Percentiles rank a stretch among this genome's conserved stretches.
Evolutionary conservation across 2,888 invertebrate species (phyloP).

Genomic region (Malacosoma neustria): DNA sequence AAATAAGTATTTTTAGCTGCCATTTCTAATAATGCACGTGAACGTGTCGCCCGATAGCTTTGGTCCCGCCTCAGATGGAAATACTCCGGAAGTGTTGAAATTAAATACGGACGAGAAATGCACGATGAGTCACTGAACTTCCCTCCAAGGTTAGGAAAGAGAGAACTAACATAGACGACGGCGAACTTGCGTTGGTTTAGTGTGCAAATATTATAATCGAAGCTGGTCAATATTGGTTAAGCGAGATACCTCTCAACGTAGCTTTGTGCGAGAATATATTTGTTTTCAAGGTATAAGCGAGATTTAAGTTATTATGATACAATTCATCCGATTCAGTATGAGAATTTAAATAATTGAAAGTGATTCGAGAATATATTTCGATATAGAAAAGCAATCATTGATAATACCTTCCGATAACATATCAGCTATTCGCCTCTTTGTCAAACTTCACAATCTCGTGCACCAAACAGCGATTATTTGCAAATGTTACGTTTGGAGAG

Average conservation of each 20-base stretch:
- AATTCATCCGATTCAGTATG: too few relatives aligned
- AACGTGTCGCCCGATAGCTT: conserved; percentile 41
- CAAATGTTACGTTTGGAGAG: conserved; percentile 3
- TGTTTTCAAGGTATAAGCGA: too few relatives aligned
- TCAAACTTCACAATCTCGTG: too few relatives aligned
- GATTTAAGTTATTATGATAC: too few relatives aligned
- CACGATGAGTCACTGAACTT: conserved; percentile 54
- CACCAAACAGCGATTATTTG: neutral
- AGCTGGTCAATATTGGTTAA: conserved; percentile 44
- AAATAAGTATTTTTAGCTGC: conserved; percentile 9
- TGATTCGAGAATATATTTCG: too few relatives aligned
- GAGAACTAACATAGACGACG: conserved; percentile 39
- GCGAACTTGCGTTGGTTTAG: conserved; percentile 53
- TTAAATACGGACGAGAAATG: conserved; percentile 39
- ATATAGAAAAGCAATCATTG: too few relatives aligned
- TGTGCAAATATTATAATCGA: conserved; percentile 50
- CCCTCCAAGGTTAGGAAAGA: conserved; percentile 51
- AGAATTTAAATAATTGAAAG: too few relatives aligned
- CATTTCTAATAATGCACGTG: conserved; percentile 38
- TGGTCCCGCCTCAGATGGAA: conserved; percentile 46
- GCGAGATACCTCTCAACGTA: conserved; percentile 8
- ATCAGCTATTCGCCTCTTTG: too few relatives aligned
- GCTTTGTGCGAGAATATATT: conserved; percentile 8
- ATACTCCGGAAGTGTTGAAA: conserved; percentile 54
- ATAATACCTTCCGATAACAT: too few relatives aligned